Conservation (phyloP, 2,797 vertebrate genomes). For the Danio kyathit region DNA sequence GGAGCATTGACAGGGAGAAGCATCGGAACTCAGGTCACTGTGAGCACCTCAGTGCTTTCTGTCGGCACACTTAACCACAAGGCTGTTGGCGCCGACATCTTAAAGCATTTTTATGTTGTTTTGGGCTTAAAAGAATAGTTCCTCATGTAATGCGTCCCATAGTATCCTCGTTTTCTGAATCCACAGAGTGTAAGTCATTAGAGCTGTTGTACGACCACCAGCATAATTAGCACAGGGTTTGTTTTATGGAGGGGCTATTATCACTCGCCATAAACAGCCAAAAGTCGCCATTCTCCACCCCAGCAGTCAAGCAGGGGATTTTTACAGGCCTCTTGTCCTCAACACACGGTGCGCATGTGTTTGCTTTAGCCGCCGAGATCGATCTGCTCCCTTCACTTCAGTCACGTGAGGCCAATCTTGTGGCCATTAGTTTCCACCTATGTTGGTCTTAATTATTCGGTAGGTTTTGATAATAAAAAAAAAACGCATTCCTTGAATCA, state of each 20-base stretch:
- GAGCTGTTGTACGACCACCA: conserved; percentile 61
- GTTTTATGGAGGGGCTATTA: conserved; percentile 81
- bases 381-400: conserved; percentile 33
- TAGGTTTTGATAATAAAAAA: conserved; percentile 71
- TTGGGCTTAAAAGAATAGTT: no score
- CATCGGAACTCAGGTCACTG: no score
- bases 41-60: no score
- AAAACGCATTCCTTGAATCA: conserved; percentile 70
- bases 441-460: conserved; percentile 76
- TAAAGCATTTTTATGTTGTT: background rate
- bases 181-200: background rate
- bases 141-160: background rate
- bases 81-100: no score
- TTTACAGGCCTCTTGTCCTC: conserved; percentile 77
- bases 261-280: conserved; percentile 82
- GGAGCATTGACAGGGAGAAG: no score
- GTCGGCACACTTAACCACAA: no score
- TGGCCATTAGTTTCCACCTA: conserved; percentile 78
- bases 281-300: conserved; percentile 68
- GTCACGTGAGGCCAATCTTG: conserved; percentile 64
- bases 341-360: conserved; percentile 77
- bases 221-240: conserved; percentile 76
- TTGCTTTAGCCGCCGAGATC: conserved; percentile 52
- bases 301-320: conserved; percentile 67
- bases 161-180: background rate